Evolutionary conservation across 2,113 vertebrate genomes (phyloP).

Genomic region (Jaculus jaculus): DNA sequence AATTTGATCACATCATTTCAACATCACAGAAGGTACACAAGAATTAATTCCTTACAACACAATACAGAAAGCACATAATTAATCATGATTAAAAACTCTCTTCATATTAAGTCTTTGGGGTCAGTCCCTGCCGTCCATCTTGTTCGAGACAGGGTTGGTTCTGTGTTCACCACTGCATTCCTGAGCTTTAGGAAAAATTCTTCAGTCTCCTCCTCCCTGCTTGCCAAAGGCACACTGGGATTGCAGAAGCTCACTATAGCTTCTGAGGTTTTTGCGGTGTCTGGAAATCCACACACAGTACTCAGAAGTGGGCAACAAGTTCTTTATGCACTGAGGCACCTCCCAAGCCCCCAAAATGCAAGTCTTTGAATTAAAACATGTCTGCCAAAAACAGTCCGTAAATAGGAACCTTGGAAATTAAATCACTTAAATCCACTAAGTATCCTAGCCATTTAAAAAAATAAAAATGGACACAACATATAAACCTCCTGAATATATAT

Average conservation of each 20-base stretch:
- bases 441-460: neutral
- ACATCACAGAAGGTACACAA: constrained; percentile 25
- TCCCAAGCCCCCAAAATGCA: neutral
- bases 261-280: no score
- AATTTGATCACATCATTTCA: neutral
- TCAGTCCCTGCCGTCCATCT: no score
- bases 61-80: neutral
- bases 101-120: constrained; percentile 28
- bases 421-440: neutral
- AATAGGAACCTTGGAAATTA: neutral
- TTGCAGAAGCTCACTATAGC: no score
- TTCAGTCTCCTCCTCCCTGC: no score
- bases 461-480: neutral
- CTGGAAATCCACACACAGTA: no score
- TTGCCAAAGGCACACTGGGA: no score
- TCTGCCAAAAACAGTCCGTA: no score
- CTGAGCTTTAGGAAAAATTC: no score
- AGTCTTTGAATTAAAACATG: constrained; percentile 41
- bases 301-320: no score
- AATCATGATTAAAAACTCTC: neutral
- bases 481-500: neutral
- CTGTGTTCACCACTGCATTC: no score
- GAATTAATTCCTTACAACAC: neutral
- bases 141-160: no score
- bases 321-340: no score